phyloP scores from a whole-genome alignment of 2,113 vertebrate species.

The Scomber scombrus region DNA sequence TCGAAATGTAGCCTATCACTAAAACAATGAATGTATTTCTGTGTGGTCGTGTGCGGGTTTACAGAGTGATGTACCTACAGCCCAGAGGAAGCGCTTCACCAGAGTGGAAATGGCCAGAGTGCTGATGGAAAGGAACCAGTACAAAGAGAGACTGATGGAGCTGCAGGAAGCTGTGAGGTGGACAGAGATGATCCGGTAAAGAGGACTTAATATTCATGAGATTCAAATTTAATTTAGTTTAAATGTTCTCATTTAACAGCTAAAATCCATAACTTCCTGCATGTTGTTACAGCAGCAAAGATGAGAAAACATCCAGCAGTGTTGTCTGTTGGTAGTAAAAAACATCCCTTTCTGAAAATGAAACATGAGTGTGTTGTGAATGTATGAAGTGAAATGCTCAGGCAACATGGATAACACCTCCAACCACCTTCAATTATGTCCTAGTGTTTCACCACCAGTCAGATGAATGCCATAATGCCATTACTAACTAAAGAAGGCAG shows the following conservation, averaged over 20 bases:
- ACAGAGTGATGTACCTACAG: constrained; percentile 96
- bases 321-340: too few relatives aligned
- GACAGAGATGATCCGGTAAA: constrained; percentile 98
- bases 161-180: constrained; percentile 98
- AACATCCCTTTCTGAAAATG: too few relatives aligned
- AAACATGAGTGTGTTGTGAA: too few relatives aligned
- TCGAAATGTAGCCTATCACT: neutral
- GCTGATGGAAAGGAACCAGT: constrained; percentile 98
- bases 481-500: neutral
- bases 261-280: too few relatives aligned
- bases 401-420: neutral
- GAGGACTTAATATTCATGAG: too few relatives aligned
- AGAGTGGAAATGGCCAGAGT: constrained; percentile 98
- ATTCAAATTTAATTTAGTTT: too few relatives aligned
- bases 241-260: too few relatives aligned
- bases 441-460: too few relatives aligned
- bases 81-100: constrained; percentile 96
- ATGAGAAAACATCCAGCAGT: too few relatives aligned
- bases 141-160: constrained; percentile 98
- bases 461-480: neutral
- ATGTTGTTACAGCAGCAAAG: too few relatives aligned
- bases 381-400: too few relatives aligned
- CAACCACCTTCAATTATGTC: neutral
- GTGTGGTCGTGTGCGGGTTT: neutral
- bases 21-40: neutral